Base-by-base conservation (phyloP, 2,888 invertebrate genomes). In the Baronia brevicornis region DNA sequence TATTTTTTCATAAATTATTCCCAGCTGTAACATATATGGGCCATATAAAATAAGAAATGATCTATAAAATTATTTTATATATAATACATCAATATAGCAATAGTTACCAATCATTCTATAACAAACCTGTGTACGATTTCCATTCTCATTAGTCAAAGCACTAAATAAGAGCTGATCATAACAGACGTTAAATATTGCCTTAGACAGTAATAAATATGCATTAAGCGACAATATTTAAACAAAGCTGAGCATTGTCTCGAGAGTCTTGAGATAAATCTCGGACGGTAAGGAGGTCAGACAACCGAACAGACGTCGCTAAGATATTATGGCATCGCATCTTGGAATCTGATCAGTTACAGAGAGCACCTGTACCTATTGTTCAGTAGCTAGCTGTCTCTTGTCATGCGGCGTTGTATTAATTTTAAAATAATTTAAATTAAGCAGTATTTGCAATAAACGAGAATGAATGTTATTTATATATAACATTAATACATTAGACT, bases 331-430 rank as follows among this genome's bases (percentile, higher is more conserved):
- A 59, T 63, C 60, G 44, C 38, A 58, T 60, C 64, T 53, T 13
- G 19, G 23, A 36, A 64, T 64, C 60, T 54, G 41, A 64, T 60
- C 65, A 45, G 39, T 44, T 45, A 55, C 54, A 55, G 60, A 55
- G 60, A 32, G 44, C 54, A 55, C 51, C 50, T 56, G 57, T 48
- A 21, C 25, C 26, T n/a, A n/a, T n/a, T n/a, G n/a, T 28, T 20
- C 42, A 9, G 39, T 34, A 32, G 36, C 36, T 8, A 22, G 36
- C 33, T 36, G 29, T 36, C 21, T 24, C 34, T 22, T 22, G n/a
- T n/a, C n/a, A n/a, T n/a, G n/a, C n/a, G n/a, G n/a, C n/a, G n/a
- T n/a, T n/a, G n/a, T n/a, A n/a, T n/a, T n/a, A n/a, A n/a, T n/a
- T n/a, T n/a, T n/a, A n/a, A 33, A 33, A 19, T 34, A 28, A 24